Base-by-base conservation (phyloP, 1,140 invertebrate genomes). In the Drosophila elegans region DNA sequence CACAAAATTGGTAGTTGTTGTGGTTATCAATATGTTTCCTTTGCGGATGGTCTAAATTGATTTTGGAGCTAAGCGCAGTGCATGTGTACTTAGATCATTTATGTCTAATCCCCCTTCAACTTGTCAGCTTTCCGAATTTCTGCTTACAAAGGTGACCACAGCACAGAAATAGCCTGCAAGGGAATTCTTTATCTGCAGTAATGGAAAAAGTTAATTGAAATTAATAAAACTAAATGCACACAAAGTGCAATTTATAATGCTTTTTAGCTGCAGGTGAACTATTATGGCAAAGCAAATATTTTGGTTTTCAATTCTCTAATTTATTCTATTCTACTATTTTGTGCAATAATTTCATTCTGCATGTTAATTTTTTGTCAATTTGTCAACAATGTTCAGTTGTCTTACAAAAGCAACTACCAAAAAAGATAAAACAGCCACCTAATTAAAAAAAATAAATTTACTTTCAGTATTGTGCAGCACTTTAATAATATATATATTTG, bases 371-470 rank as follows among this genome's bases (percentile, higher is more conserved):
- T 32, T 32, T 32, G 29, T 54, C 4, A 79, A 25, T 38, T 6
- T n/a, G 41, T 68, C 10, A 80, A 48, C 74, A 3, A 82, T 55
- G 29, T 82, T 76, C 21, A 83, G 29, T 45, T 83, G 63, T 41
- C 78, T 75, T 1, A 83, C 75, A 46, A 83, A 79, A 13, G 80
- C 78, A 3, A 83, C 61, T 5, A 83, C 80, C 0, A 71, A 60
- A 62, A 83, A 83, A 0, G 80, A 75, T 41, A 83, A 42, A 11
- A 79, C 75, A 0, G 80, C 80, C 1, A 79, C 71, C 80, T 83
- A 21, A 21, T 21, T 21, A 21, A 21, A 21, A 21, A 21, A 21
- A 21, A 21, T 21, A 21, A 1, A 21, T 21, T 21, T 21, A 21
- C 16, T 21, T 21, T 21, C 16, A 21, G 16, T 21, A 21, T 21